Percentiles rank a stretch among this genome's conserved stretches.
Evolutionary conservation across 2,113 vertebrate species (phyloP).

Genomic region (Leptocoma aspasia): DNA sequence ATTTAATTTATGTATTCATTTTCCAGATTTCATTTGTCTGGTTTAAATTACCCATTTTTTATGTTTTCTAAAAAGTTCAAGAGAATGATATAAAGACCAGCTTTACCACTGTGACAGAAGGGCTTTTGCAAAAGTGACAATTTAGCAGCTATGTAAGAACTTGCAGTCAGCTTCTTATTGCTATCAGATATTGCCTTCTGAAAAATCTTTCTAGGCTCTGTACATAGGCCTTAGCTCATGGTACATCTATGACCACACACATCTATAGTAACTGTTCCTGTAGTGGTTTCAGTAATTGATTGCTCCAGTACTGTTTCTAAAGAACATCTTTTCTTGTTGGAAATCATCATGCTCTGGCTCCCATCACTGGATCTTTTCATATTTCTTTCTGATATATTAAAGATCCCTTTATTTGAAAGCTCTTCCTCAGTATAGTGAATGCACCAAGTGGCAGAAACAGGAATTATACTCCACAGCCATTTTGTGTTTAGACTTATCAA

Average conservation of each 20-base stretch:
- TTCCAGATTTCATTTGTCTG: neutral
- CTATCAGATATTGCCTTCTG: neutral
- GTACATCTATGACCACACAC: neutral
- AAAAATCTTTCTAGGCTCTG: neutral
- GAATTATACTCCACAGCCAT: neutral
- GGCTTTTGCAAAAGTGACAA: neutral
- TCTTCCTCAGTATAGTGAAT: neutral
- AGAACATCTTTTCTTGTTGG: neutral
- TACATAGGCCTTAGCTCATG: neutral
- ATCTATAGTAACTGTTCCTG: neutral
- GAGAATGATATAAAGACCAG: neutral
- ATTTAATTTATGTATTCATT: neutral
- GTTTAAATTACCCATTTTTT: neutral
- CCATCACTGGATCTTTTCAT: neutral
- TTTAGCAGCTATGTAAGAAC: neutral
- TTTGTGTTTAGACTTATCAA: neutral
- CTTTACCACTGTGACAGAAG: neutral
- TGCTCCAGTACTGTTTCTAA: neutral
- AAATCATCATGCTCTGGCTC: neutral
- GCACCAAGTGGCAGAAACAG: neutral
- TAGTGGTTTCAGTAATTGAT: neutral
- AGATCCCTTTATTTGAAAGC: neutral
- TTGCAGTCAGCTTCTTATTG: neutral
- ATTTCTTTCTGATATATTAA: neutral
- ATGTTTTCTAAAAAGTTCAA: neutral